Evolutionary conservation across 2,797 vertebrate genomes (phyloP).

Genomic region (Tarsius wallacei): DNA sequence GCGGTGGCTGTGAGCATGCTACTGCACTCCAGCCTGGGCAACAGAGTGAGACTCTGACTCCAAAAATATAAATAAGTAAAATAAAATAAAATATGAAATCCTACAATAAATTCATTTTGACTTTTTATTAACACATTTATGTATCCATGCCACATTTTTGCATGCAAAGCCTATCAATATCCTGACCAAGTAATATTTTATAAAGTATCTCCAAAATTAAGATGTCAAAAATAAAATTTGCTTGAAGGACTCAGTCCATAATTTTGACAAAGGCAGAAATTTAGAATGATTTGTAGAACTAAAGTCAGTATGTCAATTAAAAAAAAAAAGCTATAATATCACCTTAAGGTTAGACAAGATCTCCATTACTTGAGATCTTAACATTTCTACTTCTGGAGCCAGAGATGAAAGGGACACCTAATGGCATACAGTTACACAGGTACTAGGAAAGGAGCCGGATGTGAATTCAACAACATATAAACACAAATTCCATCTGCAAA

Average conservation of each 20-base stretch:
- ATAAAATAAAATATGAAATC: not conserved
- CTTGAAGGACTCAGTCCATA: not conserved
- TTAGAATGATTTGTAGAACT: constrained; percentile 36
- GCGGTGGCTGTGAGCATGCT: too few relatives aligned
- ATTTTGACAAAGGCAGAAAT: constrained; percentile 8
- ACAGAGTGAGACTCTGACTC: too few relatives aligned
- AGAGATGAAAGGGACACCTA: not conserved
- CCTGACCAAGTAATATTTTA: not conserved
- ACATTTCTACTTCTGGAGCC: not conserved
- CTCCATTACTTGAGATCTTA: not conserved
- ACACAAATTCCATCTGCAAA: not conserved
- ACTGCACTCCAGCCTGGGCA: too few relatives aligned
- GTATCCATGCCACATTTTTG: not conserved
- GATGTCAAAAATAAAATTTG: constrained; percentile 33
- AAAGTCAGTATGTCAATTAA: not conserved
- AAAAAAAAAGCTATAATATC: not conserved
- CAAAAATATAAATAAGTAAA: too few relatives aligned
- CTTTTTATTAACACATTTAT: not conserved
- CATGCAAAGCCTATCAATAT: not conserved
- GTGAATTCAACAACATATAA: not conserved
- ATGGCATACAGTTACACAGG: not conserved
- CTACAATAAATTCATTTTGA: not conserved
- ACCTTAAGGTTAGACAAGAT: not conserved
- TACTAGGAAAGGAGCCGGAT: not conserved
- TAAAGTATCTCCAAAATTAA: constrained; percentile 33